phyloP scores from a whole-genome alignment of 1,140 invertebrate genomes.

The Thaumatotibia leucotreta region DNA sequence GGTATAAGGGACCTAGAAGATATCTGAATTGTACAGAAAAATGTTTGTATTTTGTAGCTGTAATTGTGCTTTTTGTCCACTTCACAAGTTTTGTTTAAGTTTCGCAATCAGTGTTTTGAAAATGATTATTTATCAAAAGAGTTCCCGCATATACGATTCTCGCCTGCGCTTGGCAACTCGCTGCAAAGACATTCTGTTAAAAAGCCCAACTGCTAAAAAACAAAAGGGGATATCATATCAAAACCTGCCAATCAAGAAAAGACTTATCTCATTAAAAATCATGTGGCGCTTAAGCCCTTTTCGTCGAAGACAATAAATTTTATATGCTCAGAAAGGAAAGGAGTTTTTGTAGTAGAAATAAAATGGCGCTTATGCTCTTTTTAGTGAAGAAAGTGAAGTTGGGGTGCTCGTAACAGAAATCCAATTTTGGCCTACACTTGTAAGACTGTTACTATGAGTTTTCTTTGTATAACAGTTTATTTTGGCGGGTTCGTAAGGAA shows the following conservation, averaged over 20 bases:
- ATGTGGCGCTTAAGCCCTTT: not conserved
- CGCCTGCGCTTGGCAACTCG: not conserved
- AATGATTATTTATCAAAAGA: too few species aligned
- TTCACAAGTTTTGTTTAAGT: too few species aligned
- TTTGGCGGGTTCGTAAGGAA: too few species aligned
- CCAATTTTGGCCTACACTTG: conserved; percentile 19
- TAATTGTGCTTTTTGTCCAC: too few species aligned
- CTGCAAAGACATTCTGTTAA: not conserved
- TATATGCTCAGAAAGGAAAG: not conserved
- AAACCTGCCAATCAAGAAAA: not conserved
- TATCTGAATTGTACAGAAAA: too few species aligned
- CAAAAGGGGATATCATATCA: not conserved
- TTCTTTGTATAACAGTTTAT: not conserved
- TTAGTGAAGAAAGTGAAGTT: not conserved
- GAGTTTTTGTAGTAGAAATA: not conserved
- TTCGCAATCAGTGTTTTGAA: too few species aligned
- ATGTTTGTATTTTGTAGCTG: too few species aligned
- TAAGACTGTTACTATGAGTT: not conserved
- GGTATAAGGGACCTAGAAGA: too few species aligned
- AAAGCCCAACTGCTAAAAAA: not conserved
- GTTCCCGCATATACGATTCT: not conserved
- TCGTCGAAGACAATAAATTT: not conserved
- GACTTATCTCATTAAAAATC: not conserved
- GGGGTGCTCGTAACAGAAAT: conserved; percentile 19
- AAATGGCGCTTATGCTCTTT: not conserved